These are phyloP conservation scores for Gadopsis bispinosus DNA, from an alignment of 2,797 vertebrate genomes.

Conservation along the genomic window DNA sequence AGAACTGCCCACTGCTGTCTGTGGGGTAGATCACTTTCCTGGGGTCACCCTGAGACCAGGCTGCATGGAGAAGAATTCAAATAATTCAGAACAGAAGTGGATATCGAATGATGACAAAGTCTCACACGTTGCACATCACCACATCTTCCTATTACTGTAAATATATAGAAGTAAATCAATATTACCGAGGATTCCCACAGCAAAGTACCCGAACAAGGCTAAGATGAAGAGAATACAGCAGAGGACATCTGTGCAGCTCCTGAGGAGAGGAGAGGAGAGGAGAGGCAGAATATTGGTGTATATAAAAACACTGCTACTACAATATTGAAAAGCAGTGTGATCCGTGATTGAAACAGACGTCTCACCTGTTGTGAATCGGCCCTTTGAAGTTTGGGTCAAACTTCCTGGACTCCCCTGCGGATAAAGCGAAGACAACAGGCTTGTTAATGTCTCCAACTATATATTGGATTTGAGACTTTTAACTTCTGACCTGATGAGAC, in stretches of 20 bases:
- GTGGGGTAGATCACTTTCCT: constrained; percentile 96
- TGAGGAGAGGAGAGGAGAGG: constrained; percentile 62
- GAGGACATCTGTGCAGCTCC: constrained; percentile 93
- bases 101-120: background rate
- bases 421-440: constrained; percentile 21
- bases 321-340: background rate
- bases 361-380: constrained; percentile 93
- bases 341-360: background rate
- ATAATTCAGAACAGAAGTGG: constrained; percentile 18
- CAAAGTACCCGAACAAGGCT: constrained; percentile 90
- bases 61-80: constrained; percentile 70
- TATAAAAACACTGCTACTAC: background rate
- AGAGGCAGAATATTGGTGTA: background rate
- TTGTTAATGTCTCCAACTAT: background rate
- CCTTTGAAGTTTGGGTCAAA: constrained; percentile 95
- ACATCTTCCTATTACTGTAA: background rate
- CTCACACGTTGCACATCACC: background rate
- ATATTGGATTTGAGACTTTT: background rate
- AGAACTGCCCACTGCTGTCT: constrained; percentile 93
- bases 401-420: constrained; percentile 89
- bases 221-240: constrained; percentile 92
- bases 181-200: constrained; percentile 92
- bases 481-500: background rate
- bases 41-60: constrained; percentile 97
- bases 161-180: background rate